A percentile compares a stretch with the other conserved stretches of the same genome.
Evolutionary conservation across 2,797 vertebrate genomes (phyloP).

Genomic region (Spatula clypeata): DNA sequence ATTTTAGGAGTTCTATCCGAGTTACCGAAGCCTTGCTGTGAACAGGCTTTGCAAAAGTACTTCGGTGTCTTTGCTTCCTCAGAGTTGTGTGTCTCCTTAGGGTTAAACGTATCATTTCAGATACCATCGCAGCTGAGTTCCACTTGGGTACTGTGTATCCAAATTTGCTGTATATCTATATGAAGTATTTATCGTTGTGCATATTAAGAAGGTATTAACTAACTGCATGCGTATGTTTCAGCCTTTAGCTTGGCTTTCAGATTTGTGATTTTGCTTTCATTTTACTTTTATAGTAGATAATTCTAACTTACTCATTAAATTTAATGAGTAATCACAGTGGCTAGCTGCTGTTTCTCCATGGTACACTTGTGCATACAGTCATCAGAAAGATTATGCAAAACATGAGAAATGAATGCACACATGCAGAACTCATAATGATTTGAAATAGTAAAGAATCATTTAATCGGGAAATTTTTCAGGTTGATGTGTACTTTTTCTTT

Average conservation of each 20-base stretch:
- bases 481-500: not conserved
- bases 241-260: conserved; percentile 14
- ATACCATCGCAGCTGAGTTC: conserved; percentile 1
- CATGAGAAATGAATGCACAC: conserved; percentile 30
- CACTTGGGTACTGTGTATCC: not conserved
- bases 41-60: fast-evolving
- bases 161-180: not conserved
- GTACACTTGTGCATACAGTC: not conserved
- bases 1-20: fast-evolving
- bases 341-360: conserved; percentile 28
- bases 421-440: not conserved
- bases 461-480: not conserved
- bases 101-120: conserved; percentile 40
- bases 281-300: conserved; percentile 56
- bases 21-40: fast-evolving
- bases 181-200: conserved; percentile 32
- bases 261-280: conserved; percentile 56
- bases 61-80: not conserved
- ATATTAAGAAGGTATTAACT: conserved; percentile 33
- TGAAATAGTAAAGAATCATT: conserved; percentile 4
- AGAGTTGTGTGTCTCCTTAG: not conserved
- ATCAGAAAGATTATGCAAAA: conserved; percentile 58
- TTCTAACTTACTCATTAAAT: conserved; percentile 71
- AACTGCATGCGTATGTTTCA: conserved; percentile 50
- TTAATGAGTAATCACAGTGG: conserved; percentile 55